Percentiles rank a stretch among this genome's conserved stretches.
phyloP scores from a whole-genome alignment of 2,113 vertebrate genomes.

The Limnothrissa miodon region DNA sequence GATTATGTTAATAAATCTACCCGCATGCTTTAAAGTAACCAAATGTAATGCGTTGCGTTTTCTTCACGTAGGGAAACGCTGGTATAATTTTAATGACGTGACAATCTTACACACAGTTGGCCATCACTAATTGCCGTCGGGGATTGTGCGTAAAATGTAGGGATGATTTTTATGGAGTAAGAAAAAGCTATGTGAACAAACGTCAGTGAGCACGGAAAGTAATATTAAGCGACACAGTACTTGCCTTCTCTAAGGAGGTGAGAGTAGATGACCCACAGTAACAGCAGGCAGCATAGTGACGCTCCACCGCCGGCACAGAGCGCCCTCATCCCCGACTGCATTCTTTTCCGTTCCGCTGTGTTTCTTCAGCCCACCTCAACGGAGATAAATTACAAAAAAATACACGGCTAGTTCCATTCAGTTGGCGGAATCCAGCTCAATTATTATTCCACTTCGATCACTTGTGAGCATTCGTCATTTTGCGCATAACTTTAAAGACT shows the following conservation, averaged over 20 bases:
- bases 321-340: constrained; percentile 78
- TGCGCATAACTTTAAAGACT: constrained; percentile 29
- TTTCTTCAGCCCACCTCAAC: constrained; percentile 27
- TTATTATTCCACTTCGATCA: constrained; percentile 21
- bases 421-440: constrained; percentile 20
- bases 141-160: background rate
- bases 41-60: background rate
- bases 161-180: background rate
- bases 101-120: background rate
- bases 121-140: background rate
- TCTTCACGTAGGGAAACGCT: background rate
- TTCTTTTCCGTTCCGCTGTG: constrained; percentile 58
- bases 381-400: constrained; percentile 15
- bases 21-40: background rate
- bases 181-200: background rate
- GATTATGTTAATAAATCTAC: background rate
- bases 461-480: constrained; percentile 27
- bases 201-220: background rate
- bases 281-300: constrained; percentile 79
- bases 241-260: constrained; percentile 81
- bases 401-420: constrained; percentile 42
- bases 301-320: constrained; percentile 78
- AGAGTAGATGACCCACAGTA: constrained; percentile 80
- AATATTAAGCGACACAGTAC: constrained; percentile 35
- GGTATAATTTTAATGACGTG: constrained; percentile 5